phyloP scores from a whole-genome alignment of 2,113 vertebrate genomes.

The Rhinogobius similis region DNA sequence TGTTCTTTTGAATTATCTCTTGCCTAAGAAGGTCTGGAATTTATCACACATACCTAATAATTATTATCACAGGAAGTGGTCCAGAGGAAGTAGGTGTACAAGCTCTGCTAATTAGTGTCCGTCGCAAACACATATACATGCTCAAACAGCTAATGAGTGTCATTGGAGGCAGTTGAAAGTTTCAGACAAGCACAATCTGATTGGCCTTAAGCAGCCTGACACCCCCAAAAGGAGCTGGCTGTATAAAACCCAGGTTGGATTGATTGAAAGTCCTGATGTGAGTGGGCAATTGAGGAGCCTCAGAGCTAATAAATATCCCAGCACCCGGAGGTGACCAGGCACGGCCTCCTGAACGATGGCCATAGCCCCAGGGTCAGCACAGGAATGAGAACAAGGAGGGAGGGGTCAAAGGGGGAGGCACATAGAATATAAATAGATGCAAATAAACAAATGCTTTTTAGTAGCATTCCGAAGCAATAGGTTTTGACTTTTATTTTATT shows the following conservation, averaged over 20 bases:
- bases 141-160: slow-evolving; percentile 57
- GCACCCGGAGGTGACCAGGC: slow-evolving; percentile 51
- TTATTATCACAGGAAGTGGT: slow-evolving; percentile 77
- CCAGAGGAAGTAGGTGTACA: slow-evolving; percentile 67
- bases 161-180: slow-evolving; percentile 45
- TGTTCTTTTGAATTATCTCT: slow-evolving; percentile 40
- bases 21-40: slow-evolving; percentile 67
- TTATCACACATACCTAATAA: slow-evolving; percentile 80
- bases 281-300: slow-evolving; percentile 60
- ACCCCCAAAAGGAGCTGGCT: slow-evolving; percentile 45
- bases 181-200: slow-evolving; percentile 44
- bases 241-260: slow-evolving; percentile 67
- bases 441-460: background rate
- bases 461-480: background rate
- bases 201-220: slow-evolving; percentile 55
- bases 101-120: slow-evolving; percentile 72
- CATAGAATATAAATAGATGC: slow-evolving; percentile 5
- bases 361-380: slow-evolving; percentile 69
- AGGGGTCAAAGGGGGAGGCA: slow-evolving; percentile 51
- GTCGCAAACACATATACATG: slow-evolving; percentile 56
- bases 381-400: slow-evolving; percentile 49
- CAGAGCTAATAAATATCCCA: slow-evolving; percentile 69
- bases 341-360: slow-evolving; percentile 63
- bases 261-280: slow-evolving; percentile 51
- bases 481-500: no score